Evolutionary conservation across 2,113 vertebrate species (phyloP).

Genomic region (Vulpes ferrilata): DNA sequence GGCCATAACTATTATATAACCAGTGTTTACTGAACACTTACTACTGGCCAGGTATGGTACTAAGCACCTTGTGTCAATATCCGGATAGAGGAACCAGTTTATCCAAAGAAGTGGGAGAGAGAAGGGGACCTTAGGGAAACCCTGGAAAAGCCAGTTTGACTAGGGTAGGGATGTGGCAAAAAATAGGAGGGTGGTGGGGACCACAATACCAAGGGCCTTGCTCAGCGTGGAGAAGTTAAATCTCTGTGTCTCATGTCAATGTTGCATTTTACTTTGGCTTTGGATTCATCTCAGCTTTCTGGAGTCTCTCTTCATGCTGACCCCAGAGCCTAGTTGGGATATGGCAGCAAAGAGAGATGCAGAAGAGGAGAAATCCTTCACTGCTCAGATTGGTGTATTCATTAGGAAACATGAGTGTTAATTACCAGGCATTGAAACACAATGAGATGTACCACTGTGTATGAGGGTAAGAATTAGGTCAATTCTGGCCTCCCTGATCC

Average conservation of each 20-base stretch:
- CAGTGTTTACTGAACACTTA: neutral
- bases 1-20: neutral
- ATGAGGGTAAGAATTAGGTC: neutral
- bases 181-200: too few species aligned
- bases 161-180: too few species aligned
- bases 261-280: neutral
- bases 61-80: neutral
- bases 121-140: neutral
- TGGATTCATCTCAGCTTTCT: neutral
- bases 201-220: neutral
- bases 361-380: neutral
- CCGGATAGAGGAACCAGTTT: neutral
- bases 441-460: neutral
- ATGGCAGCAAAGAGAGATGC: too few species aligned
- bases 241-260: fast-evolving
- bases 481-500: neutral
- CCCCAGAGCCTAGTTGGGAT: neutral
- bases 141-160: neutral
- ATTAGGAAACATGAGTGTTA: neutral
- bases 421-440: neutral
- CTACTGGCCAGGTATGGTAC: neutral
- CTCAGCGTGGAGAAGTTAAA: neutral
- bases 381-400: neutral
- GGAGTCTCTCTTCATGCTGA: neutral
- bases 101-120: neutral